Evolutionary conservation across 2,888 invertebrate genomes (phyloP), one percentile per base, ranked within the genome.

Genomic region (Leptopterna dolabrata): DNA sequence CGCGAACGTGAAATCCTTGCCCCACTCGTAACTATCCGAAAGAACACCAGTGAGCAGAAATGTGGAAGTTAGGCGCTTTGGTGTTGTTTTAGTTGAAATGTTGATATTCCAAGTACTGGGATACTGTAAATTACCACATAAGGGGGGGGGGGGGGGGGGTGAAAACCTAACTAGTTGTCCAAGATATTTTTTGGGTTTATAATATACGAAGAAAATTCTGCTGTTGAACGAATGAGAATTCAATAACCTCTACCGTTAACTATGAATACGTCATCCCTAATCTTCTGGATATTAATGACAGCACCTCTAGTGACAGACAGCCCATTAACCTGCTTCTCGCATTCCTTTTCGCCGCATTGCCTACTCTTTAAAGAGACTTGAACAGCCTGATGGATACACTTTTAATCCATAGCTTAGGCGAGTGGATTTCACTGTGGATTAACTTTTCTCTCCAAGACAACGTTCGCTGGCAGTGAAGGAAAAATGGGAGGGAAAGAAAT

Each of bases 291-390:
- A 76, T 76, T 76, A 76, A 76, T 76, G 27, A 76, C 13, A 76
- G 76, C 24, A 13, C 76, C 36, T 30, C 76, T 29, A 76, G 41
- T 76, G 36, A 19, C 76, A n/a, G n/a, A n/a, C n/a, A 24, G 36
- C 43, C 24, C 76, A 76, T 76, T 43, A 76, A 76, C 76, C 76
- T 76, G 76, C 76, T 76, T 43, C 76, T 41, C 2, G 76, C 13
- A 3, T 76, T 76, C 55, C 16, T n/a, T n/a, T 76, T 41, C 76
- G 4, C 43, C 71, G 71, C 29, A 9, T 76, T 43, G 41, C 43
- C 19, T 55, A 11, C 16, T 16, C 45, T n/a, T n/a, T 45, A 45
- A 45, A 45, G 45, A 45, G 45, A 45, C 45, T 45, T 16, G 16
- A 45, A 11, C 55, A 55, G 16, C n/a, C n/a, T n/a, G 55, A 55